Evolutionary conservation across 2,797 vertebrate genomes (phyloP), one percentile per base, ranked within the genome.

Genomic region (Sebastes cheni): DNA sequence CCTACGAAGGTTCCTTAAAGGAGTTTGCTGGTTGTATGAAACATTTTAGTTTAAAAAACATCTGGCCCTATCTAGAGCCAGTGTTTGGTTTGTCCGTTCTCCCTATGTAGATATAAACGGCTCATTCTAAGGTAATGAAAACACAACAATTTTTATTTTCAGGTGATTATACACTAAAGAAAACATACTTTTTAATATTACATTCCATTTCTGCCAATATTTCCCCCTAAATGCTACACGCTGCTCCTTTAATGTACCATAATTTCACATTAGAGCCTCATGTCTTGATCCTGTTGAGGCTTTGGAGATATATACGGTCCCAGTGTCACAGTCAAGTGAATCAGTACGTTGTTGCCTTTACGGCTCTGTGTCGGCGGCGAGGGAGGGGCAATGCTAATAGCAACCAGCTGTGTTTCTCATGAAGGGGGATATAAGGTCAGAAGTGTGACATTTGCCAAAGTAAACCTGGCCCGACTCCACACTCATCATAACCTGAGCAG

Each of bases 391-490:
- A 55, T 64, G 80, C 81, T 95, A 94, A 95, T 92, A 84, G 88
- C 88, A 89, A 81, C 82, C 91, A 93, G 93, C 93, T 93, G 93
- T 82, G 77, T 85, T 81, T 89, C 79, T 85, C 77, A 71, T 87
- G 77, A 84, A 75, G 87, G 75, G 90, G 84, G 84, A 90, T 88
- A 71, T 89, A 89, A 90, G 91, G 93, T 92, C 92, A 89, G 82
- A 84, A 75, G 80, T 88, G 84, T 85, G 82, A 91, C 71, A 58
- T 88, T 80, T 85, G 90, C 94, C 92, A 92, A 93, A 95, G 84
- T 91, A 93, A 94, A 94, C 91, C 85, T 95, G 93, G 88, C 89
- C 56, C 22, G 42, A 75, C 67, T 89, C 92, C 90, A 89, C 82
- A 68, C 84, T 87, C 89, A 88, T 91, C 90, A 85, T 72, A 88